These are phyloP conservation scores for Diabrotica balteata DNA, from an alignment of 2,888 invertebrate genomes.

Conservation along the genomic window DNA sequence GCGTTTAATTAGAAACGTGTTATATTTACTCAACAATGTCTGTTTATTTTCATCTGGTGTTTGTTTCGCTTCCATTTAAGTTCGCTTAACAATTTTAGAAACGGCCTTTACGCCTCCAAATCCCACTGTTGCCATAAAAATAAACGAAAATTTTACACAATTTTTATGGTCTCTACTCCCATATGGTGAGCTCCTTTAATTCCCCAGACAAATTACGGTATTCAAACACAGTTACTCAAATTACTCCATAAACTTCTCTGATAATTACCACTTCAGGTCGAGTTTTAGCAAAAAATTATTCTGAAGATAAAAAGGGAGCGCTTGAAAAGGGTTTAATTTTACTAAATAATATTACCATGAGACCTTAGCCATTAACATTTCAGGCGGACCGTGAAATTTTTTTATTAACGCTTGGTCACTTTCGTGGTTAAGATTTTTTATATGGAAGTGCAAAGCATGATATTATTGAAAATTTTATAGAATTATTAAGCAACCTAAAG, in stretches of 20 bases:
- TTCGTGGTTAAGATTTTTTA: no score
- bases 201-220: constrained; percentile 19
- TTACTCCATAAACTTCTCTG: constrained; percentile 22
- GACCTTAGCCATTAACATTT: no score
- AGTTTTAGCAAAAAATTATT: constrained; percentile 30
- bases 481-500: no score
- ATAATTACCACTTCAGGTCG: constrained; percentile 26
- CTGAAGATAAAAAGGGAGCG: constrained; percentile 25
- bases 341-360: no score
- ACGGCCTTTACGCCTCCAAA: constrained; percentile 9
- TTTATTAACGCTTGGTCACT: no score
- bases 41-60: neutral
- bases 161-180: constrained; percentile 14
- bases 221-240: constrained; percentile 17
- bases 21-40: neutral
- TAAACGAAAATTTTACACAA: constrained; percentile 18
- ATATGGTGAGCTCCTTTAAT: constrained; percentile 7
- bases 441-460: no score
- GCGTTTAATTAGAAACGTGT: no score
- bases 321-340: no score
- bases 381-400: no score
- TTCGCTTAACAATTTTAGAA: constrained; percentile 12
- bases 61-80: constrained; percentile 2
- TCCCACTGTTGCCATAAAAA: constrained; percentile 21
- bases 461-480: no score